Evolutionary conservation across 2,888 invertebrate species (phyloP), one percentile per base, ranked within the genome.

Genomic region (Masnerella sp.): DNA sequence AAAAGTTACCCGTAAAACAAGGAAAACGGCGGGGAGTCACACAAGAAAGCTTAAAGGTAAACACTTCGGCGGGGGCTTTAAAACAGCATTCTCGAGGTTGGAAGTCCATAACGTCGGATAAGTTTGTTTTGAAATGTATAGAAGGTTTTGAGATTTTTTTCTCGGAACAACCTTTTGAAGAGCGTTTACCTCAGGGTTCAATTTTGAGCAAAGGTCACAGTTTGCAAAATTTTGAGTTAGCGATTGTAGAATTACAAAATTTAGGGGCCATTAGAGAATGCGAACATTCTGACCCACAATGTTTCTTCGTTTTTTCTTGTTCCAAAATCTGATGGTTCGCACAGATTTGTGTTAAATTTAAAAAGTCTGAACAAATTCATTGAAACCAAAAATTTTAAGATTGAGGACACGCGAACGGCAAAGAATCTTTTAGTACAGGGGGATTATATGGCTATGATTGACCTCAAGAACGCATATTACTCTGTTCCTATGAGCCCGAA

Each of bases 301-400:
- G 40, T 15, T 22, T 65, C 2, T 65, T 54, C 54, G 2, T 65
- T 45, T 30, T 65, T 58, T 34, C 40, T 58, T 5, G 47, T 64
- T 0, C 22, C n/a, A 18, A 69, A 58, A 42, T 38, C 72, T 1
- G 30, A 62, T 32, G 51, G 38, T n/a, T 11, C 14, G 3, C 9
- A 34, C 17, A 67, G 69, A 22, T 69, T 74, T 18, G 64, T 74
- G 0, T 12, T 69, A n/a, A 68, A 74, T 40, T 43, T 65, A 8
- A 74, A 74, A 54, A 17, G 25, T 8, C 9, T 74, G 5, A 74
- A 74, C 36, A 38, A 25, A 2, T 74, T 70, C 34, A 47, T 69
- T 9, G 15, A 58, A 7, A 15, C 36, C 0, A 36, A 64, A 28
- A 38, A 12, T 20, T 74, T 68, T 34, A 74, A 74, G 28, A 4